Evolutionary conservation across 2,888 invertebrate genomes (phyloP).

Genomic region (Augochlorella aurata): DNA sequence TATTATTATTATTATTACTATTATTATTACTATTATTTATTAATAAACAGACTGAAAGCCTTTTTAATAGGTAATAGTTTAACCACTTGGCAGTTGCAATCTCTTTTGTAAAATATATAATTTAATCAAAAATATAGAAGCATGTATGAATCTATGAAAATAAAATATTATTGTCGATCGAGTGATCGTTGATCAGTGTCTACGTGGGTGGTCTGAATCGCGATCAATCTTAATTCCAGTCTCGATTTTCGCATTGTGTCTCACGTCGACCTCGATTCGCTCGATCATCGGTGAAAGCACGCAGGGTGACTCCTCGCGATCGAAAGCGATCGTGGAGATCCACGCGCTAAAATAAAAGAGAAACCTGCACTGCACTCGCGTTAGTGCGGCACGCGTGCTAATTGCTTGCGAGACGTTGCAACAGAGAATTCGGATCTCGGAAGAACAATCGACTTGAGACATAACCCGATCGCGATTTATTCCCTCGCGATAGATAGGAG

Average conservation of each 20-base stretch:
- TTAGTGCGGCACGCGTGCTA: constrained; percentile 60
- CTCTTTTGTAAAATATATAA: too few relatives aligned
- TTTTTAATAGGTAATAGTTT: too few relatives aligned
- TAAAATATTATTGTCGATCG: background rate
- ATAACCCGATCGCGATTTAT: background rate
- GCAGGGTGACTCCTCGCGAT: constrained; percentile 35
- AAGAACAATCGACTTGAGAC: background rate
- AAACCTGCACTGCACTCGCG: background rate
- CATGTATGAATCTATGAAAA: too few relatives aligned
- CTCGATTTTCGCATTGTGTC: constrained; percentile 45
- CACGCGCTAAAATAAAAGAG: constrained; percentile 24
- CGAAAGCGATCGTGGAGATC: constrained; percentile 36
- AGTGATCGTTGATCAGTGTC: background rate
- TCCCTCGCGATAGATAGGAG: too few relatives aligned
- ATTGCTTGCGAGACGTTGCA: constrained; percentile 67
- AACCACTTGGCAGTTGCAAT: too few relatives aligned
- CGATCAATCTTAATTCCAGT: constrained; percentile 34
- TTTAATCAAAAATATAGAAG: too few relatives aligned
- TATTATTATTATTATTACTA: too few relatives aligned
- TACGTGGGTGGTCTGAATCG: constrained; percentile 45
- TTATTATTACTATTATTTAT: too few relatives aligned
- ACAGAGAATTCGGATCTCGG: background rate
- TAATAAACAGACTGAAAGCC: too few relatives aligned
- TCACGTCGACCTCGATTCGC: constrained; percentile 52
- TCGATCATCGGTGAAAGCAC: constrained; percentile 61